Conservation (phyloP, 2,888 invertebrate genomes). For the Protonemura montana region DNA sequence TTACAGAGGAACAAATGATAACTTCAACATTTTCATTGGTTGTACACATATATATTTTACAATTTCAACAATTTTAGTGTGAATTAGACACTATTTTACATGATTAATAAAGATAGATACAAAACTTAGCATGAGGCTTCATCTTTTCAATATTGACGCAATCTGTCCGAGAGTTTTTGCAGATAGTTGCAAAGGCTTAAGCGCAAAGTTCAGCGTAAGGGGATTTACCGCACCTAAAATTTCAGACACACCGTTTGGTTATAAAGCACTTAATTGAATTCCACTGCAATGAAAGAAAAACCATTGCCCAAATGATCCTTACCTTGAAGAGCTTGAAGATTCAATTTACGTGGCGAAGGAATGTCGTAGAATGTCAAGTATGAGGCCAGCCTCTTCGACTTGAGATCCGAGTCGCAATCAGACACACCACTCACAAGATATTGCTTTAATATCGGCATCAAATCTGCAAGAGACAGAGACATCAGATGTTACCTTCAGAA, state of each 20-base stretch:
- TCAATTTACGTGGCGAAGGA: slow-evolving; percentile 57
- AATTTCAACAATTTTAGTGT: no score
- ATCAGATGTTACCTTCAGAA: no score
- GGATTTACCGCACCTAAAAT: slow-evolving; percentile 15
- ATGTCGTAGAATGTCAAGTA: slow-evolving; percentile 69
- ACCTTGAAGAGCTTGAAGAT: not conserved
- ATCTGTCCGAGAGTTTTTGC: not conserved
- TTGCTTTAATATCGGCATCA: slow-evolving; percentile 61
- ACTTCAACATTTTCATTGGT: no score
- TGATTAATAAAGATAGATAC: no score
- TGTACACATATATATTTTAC: no score
- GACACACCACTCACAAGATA: slow-evolving; percentile 58
- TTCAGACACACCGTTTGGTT: not conserved
- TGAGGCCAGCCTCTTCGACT: slow-evolving; percentile 61
- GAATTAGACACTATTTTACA: no score
- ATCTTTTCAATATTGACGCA: not conserved
- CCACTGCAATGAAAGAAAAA: no score
- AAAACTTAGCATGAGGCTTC: not conserved
- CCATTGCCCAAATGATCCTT: not conserved
- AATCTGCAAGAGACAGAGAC: slow-evolving; percentile 53
- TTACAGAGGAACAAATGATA: no score
- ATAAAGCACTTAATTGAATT: no score
- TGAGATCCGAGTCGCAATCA: slow-evolving; percentile 23
- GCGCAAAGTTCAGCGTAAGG: not conserved
- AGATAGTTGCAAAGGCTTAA: not conserved